Conservation (phyloP, 2,888 invertebrate species). For the Scelioninae gen. 2 region DNA sequence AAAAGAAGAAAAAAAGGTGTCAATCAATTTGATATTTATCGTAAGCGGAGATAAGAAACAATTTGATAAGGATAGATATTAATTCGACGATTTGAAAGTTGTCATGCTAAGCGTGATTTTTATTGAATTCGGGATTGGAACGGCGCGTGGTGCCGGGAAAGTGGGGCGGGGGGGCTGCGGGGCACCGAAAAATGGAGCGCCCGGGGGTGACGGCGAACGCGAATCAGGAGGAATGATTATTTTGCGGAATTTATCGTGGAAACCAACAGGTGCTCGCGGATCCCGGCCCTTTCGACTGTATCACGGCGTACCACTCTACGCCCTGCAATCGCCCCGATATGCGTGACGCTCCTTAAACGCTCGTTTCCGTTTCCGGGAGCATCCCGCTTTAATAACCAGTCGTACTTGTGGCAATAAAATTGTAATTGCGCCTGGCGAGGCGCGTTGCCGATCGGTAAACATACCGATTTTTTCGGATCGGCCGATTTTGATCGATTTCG, state of each 20-base stretch:
- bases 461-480: no score
- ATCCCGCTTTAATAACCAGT: conserved; percentile 58
- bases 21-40: conserved; percentile 47
- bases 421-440: conserved; percentile 34
- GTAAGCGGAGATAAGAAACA: conserved; percentile 46
- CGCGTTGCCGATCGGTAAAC: conserved; percentile 24
- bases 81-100: conserved; percentile 56
- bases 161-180: not conserved
- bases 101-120: conserved; percentile 58
- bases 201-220: conserved; percentile 46
- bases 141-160: not conserved
- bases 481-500: conserved; percentile 1
- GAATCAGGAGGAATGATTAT: conserved; percentile 58
- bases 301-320: conserved; percentile 62
- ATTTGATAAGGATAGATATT: conserved; percentile 57
- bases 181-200: conserved; percentile 50
- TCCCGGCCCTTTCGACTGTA: conserved; percentile 65
- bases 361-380: conserved; percentile 67
- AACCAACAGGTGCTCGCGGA: conserved; percentile 66
- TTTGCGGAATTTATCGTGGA: conserved; percentile 70
- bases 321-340: conserved; percentile 63
- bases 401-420: conserved; percentile 56
- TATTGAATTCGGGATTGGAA: conserved; percentile 54
- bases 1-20: conserved; percentile 39
- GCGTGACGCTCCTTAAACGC: conserved; percentile 70